Evolutionary conservation across 2,113 vertebrate genomes (phyloP), one percentile per base, ranked within the genome.

Genomic region (Heterotilapia buettikoferi): DNA sequence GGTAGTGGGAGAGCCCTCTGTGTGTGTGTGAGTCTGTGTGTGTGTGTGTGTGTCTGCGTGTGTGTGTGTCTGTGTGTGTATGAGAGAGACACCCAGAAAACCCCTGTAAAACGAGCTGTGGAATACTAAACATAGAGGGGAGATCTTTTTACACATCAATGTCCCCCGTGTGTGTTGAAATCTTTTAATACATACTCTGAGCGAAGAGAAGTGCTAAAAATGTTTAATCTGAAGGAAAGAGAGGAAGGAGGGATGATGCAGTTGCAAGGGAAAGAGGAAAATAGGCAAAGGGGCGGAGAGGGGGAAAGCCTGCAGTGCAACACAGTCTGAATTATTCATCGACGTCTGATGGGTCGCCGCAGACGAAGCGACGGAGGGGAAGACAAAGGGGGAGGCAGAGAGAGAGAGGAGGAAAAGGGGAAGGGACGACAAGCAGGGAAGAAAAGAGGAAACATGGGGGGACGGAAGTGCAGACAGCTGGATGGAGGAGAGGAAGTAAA

Each of bases 321-420:
- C 92, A 97, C 95, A 85, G 18, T 33, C 91, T 97, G 96, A 97
- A 97, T 97, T 96, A 97, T 97, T 97, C 94, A 97, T 96, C 84
- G 40, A 47, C 56, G 86, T 94, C 93, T 93, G 93, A 94, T 89
- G 92, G 86, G 92, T 85, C 78, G 47, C 80, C 78, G 84, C 86
- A 92, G 90, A 95, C 47, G 47, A 90, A 90, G 87, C 87, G 56
- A 88, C 12, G 12, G 85, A 90, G 83, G 56, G 52, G 52, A 38
- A 87, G 87, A 91, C 79, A 90, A 84, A 90, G 76, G 76, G 63
- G 84, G 71, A 68, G 36, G 29, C 10, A 29, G 21, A 80, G 36
- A 82, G 73, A 18, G 36, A 78, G 38, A 16, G 24, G 7, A 47
- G 14, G 24, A 68, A 68, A 9, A 47, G 9, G 9, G 29, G 29